Evolutionary conservation across 1,140 invertebrate species (phyloP), one percentile per base, ranked within the genome.

Genomic region (Tetranychus urticae): DNA sequence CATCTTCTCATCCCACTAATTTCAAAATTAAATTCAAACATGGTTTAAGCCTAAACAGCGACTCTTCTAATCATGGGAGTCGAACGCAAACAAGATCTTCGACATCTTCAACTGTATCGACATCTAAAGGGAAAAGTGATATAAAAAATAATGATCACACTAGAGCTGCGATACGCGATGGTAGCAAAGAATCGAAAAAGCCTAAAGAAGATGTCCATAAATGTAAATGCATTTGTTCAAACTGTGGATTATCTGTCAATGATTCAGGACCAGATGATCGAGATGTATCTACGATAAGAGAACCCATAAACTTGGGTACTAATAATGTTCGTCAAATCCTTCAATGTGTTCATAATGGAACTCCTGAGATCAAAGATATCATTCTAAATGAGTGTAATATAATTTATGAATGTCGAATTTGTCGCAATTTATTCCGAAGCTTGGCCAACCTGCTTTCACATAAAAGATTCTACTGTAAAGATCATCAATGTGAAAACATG

Each of bases 361-460:
- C 64, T 5, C 60, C 48, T 10, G 64, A 85, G 81, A 75, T 88
- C 23, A 78, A 80, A 65, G 73, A 79, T 55, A 70, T 86, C 47
- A 72, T 90, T 7, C 72, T 78, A 14, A 77, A 82, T 68, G 85
- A 89, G 75, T 88, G 85, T 75, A 82, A 85, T 69, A 70, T 88
- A 52, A 78, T 90, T 65, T 83, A 85, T 69, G 86, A 90, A 71
- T 90, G 86, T 70, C 81, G 81, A 70, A 77, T 85, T 36, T 90
- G 86, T 70, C 74, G 79, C n/a, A 86, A 81, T 69, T 75, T 90
- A 66, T 88, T 88, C 71, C 77, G 86, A 67, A 84, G 82, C 68
- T 72, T 89, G 61, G 78, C 80, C 1, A 88, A 88, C 72, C 85
- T 88, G 68, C 77, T 88, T 63, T 82, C 82, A 50, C 86, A 89